Evolutionary conservation across 2,797 vertebrate genomes (phyloP).

Genomic region (Acipenser transmontanus): DNA sequence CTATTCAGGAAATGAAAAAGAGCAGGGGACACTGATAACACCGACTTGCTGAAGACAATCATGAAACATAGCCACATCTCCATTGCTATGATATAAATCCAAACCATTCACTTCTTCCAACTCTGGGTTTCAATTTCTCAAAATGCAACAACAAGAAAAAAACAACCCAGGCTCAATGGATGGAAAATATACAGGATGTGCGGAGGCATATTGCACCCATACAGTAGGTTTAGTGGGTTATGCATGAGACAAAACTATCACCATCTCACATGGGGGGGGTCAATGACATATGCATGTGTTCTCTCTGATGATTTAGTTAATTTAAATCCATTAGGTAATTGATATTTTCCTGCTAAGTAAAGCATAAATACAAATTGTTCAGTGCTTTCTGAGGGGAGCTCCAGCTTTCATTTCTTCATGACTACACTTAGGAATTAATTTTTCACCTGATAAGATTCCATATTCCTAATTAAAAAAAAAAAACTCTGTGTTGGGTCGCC

Average conservation of each 20-base stretch:
- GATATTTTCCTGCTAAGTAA: no score
- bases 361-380: no score
- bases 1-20: no score
- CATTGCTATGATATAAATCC: neutral
- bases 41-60: no score
- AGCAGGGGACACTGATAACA: no score
- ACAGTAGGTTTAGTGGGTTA: neutral
- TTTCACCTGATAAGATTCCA: neutral
- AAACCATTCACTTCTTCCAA: neutral
- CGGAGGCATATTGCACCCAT: neutral
- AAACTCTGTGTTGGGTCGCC: neutral
- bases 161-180: neutral
- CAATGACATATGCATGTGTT: neutral
- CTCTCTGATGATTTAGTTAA: neutral
- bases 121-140: neutral
- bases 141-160: neutral
- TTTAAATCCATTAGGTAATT: neutral
- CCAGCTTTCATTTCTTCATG: neutral
- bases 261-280: neutral
- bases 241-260: neutral
- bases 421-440: neutral
- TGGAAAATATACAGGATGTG: neutral
- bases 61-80: neutral
- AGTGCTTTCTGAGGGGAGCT: no score
- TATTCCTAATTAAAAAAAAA: neutral